Evolutionary conservation across 2,888 invertebrate species (phyloP).

Genomic region (Thymelicus lineola): DNA sequence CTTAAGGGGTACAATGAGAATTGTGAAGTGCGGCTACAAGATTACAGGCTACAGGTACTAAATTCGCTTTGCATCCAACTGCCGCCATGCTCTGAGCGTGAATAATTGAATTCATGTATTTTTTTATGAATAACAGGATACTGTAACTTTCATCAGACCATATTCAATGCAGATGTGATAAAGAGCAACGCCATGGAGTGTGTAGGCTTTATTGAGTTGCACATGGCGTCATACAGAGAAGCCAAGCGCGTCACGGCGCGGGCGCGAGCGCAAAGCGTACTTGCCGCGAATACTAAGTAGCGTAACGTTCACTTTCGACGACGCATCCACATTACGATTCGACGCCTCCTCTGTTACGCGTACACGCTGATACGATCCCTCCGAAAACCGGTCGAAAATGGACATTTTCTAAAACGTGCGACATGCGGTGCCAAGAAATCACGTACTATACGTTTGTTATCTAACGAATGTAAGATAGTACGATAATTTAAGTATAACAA

Average conservation of each 20-base stretch:
- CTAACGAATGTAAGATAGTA: neutral
- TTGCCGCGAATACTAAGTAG: constrained; percentile 75
- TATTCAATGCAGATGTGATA: constrained; percentile 2
- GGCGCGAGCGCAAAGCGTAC: constrained; percentile 43
- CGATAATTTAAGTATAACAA: constrained; percentile 1
- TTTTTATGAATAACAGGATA: neutral
- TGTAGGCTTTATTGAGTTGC: constrained; percentile 11
- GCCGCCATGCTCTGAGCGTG: too few relatives aligned
- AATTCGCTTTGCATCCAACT: too few relatives aligned
- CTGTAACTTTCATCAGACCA: neutral
- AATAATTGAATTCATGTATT: too few relatives aligned
- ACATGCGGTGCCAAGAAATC: neutral
- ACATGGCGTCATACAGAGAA: constrained; percentile 52
- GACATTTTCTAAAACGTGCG: constrained; percentile 48
- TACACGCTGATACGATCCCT: constrained; percentile 42
- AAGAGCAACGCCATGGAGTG: constrained; percentile 7
- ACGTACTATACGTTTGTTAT: constrained; percentile 9
- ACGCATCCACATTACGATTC: constrained; percentile 61
- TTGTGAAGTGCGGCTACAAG: too few relatives aligned
- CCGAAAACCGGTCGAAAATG: constrained; percentile 51
- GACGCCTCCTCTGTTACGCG: constrained; percentile 51
- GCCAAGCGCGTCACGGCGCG: constrained; percentile 61
- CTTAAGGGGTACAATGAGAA: too few relatives aligned
- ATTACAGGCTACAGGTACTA: too few relatives aligned
- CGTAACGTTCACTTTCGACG: constrained; percentile 81